A percentile compares a stretch with the other conserved stretches of the same genome.
Conservation (phyloP, 2,888 invertebrate genomes). For the Nomada goodeniana region DNA sequence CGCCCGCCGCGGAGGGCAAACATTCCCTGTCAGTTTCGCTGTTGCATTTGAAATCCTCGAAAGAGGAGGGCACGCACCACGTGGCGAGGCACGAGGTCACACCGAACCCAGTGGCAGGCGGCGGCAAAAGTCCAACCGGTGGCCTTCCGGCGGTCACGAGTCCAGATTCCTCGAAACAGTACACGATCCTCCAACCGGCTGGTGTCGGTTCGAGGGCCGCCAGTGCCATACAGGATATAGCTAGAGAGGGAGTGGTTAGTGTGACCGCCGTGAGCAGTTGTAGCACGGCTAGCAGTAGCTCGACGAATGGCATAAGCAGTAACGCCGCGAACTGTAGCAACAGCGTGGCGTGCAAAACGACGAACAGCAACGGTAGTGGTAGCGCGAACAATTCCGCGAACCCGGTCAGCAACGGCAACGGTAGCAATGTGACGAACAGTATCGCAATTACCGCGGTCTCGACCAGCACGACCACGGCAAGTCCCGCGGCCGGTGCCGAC, state of each 20-base stretch:
- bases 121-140: slow-evolving; percentile 69
- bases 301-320: slow-evolving; percentile 77
- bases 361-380: slow-evolving; percentile 56
- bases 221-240: slow-evolving; percentile 92
- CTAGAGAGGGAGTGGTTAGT: slow-evolving; percentile 88
- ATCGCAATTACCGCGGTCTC: slow-evolving; percentile 76
- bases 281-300: slow-evolving; percentile 74
- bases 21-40: slow-evolving; percentile 83
- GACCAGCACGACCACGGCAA: slow-evolving; percentile 75
- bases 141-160: slow-evolving; percentile 83
- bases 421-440: slow-evolving; percentile 58
- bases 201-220: slow-evolving; percentile 92
- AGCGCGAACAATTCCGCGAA: slow-evolving; percentile 53
- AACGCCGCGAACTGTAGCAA: slow-evolving; percentile 59
- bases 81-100: slow-evolving; percentile 70
- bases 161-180: slow-evolving; percentile 90
- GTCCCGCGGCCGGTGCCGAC: slow-evolving; percentile 75
- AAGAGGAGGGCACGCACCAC: slow-evolving; percentile 78
- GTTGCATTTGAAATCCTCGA: slow-evolving; percentile 85
- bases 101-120: slow-evolving; percentile 70
- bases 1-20: slow-evolving; percentile 82
- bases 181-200: slow-evolving; percentile 94
- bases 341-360: slow-evolving; percentile 61
- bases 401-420: slow-evolving; percentile 44
- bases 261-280: slow-evolving; percentile 86